Evolutionary conservation across 2,888 invertebrate species (phyloP), one percentile per base, ranked within the genome.

Genomic region (Chymomyza fuscimana): DNA sequence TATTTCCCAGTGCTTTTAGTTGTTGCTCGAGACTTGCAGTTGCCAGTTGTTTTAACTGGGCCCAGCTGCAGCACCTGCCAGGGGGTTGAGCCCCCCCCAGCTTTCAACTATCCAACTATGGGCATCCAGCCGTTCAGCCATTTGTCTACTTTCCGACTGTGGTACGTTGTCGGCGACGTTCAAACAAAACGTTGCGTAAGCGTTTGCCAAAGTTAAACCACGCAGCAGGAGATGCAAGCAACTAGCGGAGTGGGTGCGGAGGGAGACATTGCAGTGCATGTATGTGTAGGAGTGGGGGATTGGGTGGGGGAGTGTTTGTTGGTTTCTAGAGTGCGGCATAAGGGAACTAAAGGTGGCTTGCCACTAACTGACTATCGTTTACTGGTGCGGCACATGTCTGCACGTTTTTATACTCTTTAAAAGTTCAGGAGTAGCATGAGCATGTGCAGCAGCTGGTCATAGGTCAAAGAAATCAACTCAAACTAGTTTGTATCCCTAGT

Each of bases 111-210:
- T 46, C 40, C 40, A 46, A 46, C 40, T 46, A 46, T 46, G 40
- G 40, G 40, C 40, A 46, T 46, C 40, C 40, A 46, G 40, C 52
- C 19, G 46, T 68, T 73, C 72, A 74, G 80, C 86, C 81, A 83
- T 83, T 83, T 83, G 84, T 86, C 80, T 83, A 67, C 65, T 61
- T 54, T 51, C 67, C 59, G 65, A n/a, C 51, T 22, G 62, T 60
- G 64, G 15, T 12, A 15, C 19, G 15, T 9, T 40, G 22, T 22
- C 60, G 60, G 59, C 65, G 52, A 63, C 71, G 79, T 68, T 74
- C 78, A 76, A 76, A 76, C 81, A 83, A 76, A 79, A 73, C 83
- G 84, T 81, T 83, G 82, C 84, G 84, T 81, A 86, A 86, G 81
- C 82, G 78, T 79, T 82, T 78, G 80, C 81, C 78, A 83, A 86